These are phyloP conservation scores for Myotis pilosus DNA, from an alignment of 2,797 vertebrate genomes.

Conservation along the genomic window DNA sequence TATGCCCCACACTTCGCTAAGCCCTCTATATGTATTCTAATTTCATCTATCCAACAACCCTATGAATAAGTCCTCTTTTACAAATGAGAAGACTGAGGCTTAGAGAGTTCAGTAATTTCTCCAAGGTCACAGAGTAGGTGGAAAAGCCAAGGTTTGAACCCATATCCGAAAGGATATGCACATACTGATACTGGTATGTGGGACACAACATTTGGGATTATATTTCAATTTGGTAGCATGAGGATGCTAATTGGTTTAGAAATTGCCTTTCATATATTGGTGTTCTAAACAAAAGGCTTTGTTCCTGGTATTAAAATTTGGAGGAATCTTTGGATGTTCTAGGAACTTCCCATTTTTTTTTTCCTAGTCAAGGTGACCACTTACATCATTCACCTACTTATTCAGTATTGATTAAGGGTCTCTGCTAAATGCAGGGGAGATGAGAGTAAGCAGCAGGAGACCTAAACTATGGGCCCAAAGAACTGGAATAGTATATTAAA, in stretches of 20 bases:
- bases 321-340: not conserved
- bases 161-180: not conserved
- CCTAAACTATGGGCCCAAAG: not conserved
- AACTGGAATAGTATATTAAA: not conserved
- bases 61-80: not conserved
- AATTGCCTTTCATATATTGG: not conserved
- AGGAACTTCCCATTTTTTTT: not conserved
- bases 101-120: not conserved
- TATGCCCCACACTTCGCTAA: not conserved
- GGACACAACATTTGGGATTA: not conserved
- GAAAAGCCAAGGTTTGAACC: not conserved
- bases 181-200: too few species aligned
- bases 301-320: not conserved
- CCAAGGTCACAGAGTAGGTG: not conserved
- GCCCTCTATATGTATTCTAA: not conserved
- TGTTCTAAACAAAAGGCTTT: constrained; percentile 9
- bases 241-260: not conserved
- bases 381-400: not conserved
- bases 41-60: not conserved
- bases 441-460: not conserved
- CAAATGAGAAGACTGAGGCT: not conserved
- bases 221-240: not conserved
- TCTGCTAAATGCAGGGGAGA: not conserved
- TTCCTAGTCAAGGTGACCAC: not conserved
- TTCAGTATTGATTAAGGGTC: not conserved